Conservation (phyloP, 2,113 vertebrate species). For the Plestiodon gilberti region DNA sequence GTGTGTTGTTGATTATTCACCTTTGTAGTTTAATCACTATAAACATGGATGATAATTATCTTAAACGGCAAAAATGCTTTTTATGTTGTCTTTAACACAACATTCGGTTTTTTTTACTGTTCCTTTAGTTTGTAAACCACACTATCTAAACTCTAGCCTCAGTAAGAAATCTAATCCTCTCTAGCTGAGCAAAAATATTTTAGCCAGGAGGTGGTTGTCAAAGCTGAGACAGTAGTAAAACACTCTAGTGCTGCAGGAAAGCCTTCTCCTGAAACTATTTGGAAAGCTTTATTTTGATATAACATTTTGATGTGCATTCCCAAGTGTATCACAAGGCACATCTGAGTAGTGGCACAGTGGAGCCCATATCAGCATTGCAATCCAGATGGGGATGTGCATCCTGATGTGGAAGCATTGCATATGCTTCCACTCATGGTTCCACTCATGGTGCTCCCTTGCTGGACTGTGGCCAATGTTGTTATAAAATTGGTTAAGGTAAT, state of each 20-base stretch:
- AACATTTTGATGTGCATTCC: not conserved
- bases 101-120: slow-evolving; percentile 28
- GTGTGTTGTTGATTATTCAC: slow-evolving; percentile 64
- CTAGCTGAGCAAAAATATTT: not conserved
- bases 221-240: not conserved
- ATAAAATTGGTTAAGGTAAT: too few species aligned
- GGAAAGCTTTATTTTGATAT: not conserved
- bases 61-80: slow-evolving; percentile 67
- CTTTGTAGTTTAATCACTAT: slow-evolving; percentile 74
- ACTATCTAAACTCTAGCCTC: slow-evolving; percentile 22
- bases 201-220: not conserved
- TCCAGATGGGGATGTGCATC: not conserved
- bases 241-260: not conserved
- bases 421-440: too few species aligned
- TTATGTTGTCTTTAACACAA: slow-evolving; percentile 59
- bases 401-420: too few species aligned
- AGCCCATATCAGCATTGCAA: not conserved
- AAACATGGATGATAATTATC: slow-evolving; percentile 69
- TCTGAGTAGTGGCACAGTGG: not conserved
- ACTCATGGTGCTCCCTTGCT: too few species aligned
- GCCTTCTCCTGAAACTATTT: not conserved
- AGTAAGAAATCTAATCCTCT: slow-evolving; percentile 35
- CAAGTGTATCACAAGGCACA: not conserved
- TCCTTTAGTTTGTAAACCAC: slow-evolving; percentile 44
- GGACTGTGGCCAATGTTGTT: too few species aligned